Evolutionary conservation across 2,888 invertebrate genomes (phyloP).

Genomic region (Stenotaenia linearis): DNA sequence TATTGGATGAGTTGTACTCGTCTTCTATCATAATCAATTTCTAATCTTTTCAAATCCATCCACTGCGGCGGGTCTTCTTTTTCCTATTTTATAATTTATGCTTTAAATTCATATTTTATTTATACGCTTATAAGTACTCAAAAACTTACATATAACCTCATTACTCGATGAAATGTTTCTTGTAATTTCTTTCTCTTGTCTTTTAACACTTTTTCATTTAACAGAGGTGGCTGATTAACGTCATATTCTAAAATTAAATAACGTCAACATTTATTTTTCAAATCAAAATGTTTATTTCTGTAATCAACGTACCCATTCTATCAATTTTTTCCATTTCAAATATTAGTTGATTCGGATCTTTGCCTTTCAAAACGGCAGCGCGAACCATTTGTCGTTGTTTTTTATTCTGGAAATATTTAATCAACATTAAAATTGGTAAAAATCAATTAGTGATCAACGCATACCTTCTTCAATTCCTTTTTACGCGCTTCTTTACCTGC

Average conservation of each 20-base stretch:
- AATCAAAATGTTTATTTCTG: too few species aligned
- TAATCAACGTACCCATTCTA: slow-evolving; percentile 75
- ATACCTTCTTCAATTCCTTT: slow-evolving; percentile 84
- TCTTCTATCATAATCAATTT: slow-evolving; percentile 87
- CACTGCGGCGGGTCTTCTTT: slow-evolving; percentile 94
- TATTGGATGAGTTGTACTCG: slow-evolving; percentile 80
- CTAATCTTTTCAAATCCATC: slow-evolving; percentile 78
- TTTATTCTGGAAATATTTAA: slow-evolving; percentile 83
- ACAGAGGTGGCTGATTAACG: slow-evolving; percentile 84
- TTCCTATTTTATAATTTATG: too few species aligned
- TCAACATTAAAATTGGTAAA: background rate
- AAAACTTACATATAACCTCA: slow-evolving; percentile 92
- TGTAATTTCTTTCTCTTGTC: slow-evolving; percentile 92
- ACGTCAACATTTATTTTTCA: too few species aligned
- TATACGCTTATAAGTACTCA: too few species aligned
- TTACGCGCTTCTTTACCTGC: slow-evolving; percentile 94
- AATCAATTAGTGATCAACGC: background rate
- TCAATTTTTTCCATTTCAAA: slow-evolving; percentile 96
- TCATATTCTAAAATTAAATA: slow-evolving; percentile 68
- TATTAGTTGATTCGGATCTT: slow-evolving; percentile 90
- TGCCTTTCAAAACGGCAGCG: slow-evolving; percentile 93
- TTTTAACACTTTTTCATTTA: slow-evolving; percentile 93
- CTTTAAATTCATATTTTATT: too few species aligned
- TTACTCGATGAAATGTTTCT: slow-evolving; percentile 89
- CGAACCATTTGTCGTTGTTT: slow-evolving; percentile 92